Evolutionary conservation across 2,797 vertebrate genomes (phyloP).

Genomic region (Enteromius radiatus): DNA sequence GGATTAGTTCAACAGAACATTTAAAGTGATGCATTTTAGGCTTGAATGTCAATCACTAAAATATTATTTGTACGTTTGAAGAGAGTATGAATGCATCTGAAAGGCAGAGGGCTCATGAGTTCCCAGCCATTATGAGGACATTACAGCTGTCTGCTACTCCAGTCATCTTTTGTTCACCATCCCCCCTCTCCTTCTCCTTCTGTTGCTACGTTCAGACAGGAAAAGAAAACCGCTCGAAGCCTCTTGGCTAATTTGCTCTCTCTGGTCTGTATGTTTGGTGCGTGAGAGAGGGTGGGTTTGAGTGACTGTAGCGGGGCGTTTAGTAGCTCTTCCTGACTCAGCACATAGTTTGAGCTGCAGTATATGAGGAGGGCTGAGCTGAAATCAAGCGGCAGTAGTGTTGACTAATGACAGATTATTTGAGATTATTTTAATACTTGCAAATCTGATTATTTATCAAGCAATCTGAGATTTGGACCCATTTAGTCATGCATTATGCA

Average conservation of each 20-base stretch:
- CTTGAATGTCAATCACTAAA: not conserved
- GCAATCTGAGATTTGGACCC: not conserved
- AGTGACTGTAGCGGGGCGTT: constrained; percentile 8
- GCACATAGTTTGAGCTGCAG: constrained; percentile 47
- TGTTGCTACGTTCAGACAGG: constrained; percentile 7
- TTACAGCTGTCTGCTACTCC: constrained; percentile 53
- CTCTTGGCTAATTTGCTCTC: constrained; percentile 29
- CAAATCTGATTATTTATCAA: constrained; percentile 8
- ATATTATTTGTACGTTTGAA: not conserved
- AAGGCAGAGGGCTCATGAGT: not conserved
- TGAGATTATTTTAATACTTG: constrained; percentile 5
- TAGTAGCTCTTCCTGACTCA: constrained; percentile 46
- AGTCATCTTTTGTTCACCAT: constrained; percentile 37
- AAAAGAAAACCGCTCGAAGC: constrained; percentile 14
- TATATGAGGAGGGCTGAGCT: constrained; percentile 18
- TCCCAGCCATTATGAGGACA: constrained; percentile 46
- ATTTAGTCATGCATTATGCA: constrained; percentile 5
- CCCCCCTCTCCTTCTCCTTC: constrained; percentile 46
- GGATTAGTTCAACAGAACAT: not conserved
- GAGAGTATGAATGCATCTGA: not conserved
- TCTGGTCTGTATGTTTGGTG: constrained; percentile 12
- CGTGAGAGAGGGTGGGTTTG: not conserved
- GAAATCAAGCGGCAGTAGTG: not conserved
- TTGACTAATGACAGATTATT: not conserved
- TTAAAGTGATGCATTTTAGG: not conserved